Evolutionary conservation across 2,888 invertebrate species (phyloP), one percentile per base, ranked within the genome.

Genomic region (Diarsia rubi): DNA sequence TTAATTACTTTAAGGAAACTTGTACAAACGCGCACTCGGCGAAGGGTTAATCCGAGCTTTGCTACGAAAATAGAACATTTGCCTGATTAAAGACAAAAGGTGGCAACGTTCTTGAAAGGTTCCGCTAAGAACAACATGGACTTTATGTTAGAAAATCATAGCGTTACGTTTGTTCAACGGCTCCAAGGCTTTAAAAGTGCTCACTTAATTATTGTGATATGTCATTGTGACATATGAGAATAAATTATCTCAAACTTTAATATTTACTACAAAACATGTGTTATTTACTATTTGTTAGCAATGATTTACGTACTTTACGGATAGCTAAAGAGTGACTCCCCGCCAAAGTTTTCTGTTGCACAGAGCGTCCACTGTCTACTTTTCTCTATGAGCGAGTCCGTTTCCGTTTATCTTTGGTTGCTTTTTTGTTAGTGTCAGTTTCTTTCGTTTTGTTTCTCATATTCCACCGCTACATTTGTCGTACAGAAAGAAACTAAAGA

Each of bases 361-460:
- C 90, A 80, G 89, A 91, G 90, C 92, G 92, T 93, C 91, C 91
- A 73, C 82, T 77, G 85, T 87, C 91, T 93, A 93, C 92, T 94
- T 95, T 95, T 95, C 94, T 95, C 93, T 94, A 93, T 93, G 94
- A 95, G 92, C 94, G 92, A 90, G 93, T 93, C 94, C 93, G 94
- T 93, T 95, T 95, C 94, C 94, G 95, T 94, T 95, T 95, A 95
- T 95, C 95, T 95, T 94, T 92, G 92, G 92, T 92, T 91, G 84
- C 90, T 93, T 94, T 94, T 95, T 94, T 94, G 93, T 93, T 91
- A 90, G 91, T 90, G 91, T 92, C 91, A 92, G 92, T 93, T 93
- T 91, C 92, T 93, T 93, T 94, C 89, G 90, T 93, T 93, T 91
- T 91, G 93, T 93, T 94, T 93, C 92, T 93, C 90, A 93, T 93